phyloP scores from a whole-genome alignment of 2,113 vertebrate genomes.

The Oreochromis niloticus region DNA sequence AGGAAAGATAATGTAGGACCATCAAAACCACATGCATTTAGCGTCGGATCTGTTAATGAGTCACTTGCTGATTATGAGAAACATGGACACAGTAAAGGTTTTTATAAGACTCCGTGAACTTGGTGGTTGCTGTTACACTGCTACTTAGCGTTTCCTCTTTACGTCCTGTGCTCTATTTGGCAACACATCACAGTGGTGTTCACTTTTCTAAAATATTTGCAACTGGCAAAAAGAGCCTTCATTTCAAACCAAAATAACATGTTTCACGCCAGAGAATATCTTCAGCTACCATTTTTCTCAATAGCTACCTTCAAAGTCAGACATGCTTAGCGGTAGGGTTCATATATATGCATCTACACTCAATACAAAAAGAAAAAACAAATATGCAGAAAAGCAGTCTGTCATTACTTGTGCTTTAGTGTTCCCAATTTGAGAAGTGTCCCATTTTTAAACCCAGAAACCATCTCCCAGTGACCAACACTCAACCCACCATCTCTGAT shows the following conservation, averaged over 20 bases:
- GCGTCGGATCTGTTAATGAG: background rate
- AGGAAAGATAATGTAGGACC: background rate
- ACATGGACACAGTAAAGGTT: background rate
- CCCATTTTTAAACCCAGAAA: background rate
- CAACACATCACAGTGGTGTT: background rate
- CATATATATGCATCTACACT: background rate
- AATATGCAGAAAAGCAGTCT: fast-evolving
- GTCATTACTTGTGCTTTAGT: background rate
- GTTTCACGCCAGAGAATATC: background rate
- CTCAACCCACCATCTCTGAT: background rate
- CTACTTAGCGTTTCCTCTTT: background rate
- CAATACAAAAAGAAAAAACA: background rate
- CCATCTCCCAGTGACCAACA: background rate
- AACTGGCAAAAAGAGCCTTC: background rate
- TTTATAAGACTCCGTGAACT: background rate
- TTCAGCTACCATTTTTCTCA: background rate
- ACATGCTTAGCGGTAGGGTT: background rate
- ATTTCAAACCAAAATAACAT: conserved; percentile 6
- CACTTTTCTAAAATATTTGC: background rate
- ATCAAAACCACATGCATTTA: background rate
- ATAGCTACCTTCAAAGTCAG: background rate
- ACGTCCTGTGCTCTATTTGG: background rate
- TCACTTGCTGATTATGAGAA: background rate
- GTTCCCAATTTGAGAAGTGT: background rate
- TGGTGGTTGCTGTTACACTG: background rate